Evolutionary conservation across 2,113 vertebrate genomes (phyloP).

Genomic region (Camelus bactrianus): DNA sequence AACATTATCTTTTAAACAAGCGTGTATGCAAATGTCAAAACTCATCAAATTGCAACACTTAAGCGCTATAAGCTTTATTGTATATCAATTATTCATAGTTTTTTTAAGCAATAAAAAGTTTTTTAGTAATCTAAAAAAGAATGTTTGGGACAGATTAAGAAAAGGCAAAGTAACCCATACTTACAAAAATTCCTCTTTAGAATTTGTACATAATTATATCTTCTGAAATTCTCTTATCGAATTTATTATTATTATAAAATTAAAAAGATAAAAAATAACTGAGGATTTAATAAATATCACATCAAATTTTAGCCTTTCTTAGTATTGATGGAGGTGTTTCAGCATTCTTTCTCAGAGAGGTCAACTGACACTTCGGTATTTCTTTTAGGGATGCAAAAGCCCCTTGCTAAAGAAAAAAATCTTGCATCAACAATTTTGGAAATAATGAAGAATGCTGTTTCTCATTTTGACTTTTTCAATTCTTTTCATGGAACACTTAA

Average conservation of each 20-base stretch:
- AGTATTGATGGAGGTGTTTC: conserved; percentile 80
- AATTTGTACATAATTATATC: conserved; percentile 59
- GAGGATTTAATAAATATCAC: conserved; percentile 83
- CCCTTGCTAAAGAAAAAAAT: conserved; percentile 61
- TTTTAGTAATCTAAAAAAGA: conserved; percentile 22
- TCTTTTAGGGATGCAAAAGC: conserved; percentile 73
- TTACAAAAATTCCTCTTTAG: conserved; percentile 16
- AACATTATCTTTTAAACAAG: background rate
- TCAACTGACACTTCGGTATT: conserved; percentile 70
- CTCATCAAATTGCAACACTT: background rate
- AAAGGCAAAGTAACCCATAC: background rate
- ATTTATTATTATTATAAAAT: conserved; percentile 83
- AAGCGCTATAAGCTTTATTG: background rate
- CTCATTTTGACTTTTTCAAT: conserved; percentile 70
- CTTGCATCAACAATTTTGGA: conserved; percentile 73
- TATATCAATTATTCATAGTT: background rate
- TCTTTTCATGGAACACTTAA: conserved; percentile 78
- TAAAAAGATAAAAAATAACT: conserved; percentile 74
- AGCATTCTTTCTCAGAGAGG: conserved; percentile 84
- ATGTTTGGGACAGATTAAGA: background rate
- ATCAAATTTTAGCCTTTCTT: conserved; percentile 82
- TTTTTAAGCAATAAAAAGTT: conserved; percentile 45
- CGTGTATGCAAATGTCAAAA: background rate
- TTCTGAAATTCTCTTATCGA: conserved; percentile 76
- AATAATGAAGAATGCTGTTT: conserved; percentile 47